These are phyloP conservation scores for Sepioteuthis lessoniana DNA, from an alignment of 2,888 invertebrate genomes.

Conservation along the genomic window DNA sequence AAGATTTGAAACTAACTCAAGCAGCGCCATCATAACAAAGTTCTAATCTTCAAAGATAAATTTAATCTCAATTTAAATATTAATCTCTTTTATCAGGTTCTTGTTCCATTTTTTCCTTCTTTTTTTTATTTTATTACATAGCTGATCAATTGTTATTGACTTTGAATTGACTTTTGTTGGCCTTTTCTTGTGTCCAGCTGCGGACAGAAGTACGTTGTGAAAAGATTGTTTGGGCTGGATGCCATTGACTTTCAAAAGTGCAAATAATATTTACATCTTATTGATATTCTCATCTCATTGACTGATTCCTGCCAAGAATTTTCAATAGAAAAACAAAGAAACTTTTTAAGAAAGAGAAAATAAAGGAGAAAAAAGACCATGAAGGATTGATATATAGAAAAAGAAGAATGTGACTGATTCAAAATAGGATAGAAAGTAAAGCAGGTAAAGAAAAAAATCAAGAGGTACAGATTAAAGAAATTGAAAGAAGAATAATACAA, in stretches of 20 bases:
- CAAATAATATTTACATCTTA: conserved; percentile 33
- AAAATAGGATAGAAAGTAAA: too few species aligned
- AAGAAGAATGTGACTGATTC: too few species aligned
- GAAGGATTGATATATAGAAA: background rate
- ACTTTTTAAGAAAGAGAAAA: background rate
- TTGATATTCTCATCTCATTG: conserved; percentile 23
- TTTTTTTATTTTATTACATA: too few species aligned
- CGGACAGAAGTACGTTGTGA: conserved; percentile 18
- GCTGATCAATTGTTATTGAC: background rate
- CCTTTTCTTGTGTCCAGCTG: conserved; percentile 8
- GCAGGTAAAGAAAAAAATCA: too few species aligned
- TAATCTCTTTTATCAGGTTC: background rate
- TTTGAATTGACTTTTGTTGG: conserved; percentile 33
- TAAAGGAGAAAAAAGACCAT: background rate
- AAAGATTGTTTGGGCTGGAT: background rate
- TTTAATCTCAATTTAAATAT: background rate
- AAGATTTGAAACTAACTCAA: background rate
- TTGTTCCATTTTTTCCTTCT: background rate
- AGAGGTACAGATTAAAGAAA: too few species aligned
- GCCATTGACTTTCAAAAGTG: conserved; percentile 1
- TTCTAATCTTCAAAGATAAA: background rate
- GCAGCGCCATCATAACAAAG: background rate
- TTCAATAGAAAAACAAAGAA: conserved; percentile 9
- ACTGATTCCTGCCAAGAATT: background rate
- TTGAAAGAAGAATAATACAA: too few species aligned